phyloP scores from a whole-genome alignment of 2,797 vertebrate genomes.

The Halcyon smyrnensis region DNA sequence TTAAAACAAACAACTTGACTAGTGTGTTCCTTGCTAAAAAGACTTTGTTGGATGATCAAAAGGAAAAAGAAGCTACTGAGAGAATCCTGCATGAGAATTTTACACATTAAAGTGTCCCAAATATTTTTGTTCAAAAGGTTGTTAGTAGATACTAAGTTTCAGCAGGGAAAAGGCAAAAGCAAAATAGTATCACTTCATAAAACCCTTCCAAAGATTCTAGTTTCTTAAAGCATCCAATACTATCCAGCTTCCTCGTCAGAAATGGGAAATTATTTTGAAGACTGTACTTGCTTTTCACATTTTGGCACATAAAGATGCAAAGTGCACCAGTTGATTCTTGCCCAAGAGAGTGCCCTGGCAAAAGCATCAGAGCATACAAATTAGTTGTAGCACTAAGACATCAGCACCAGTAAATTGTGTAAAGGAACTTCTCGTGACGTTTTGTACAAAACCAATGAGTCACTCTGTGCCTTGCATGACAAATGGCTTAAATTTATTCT shows the following conservation, averaged over 20 bases:
- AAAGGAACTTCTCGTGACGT: neutral
- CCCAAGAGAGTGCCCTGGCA: neutral
- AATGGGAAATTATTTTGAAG: neutral
- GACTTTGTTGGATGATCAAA: neutral
- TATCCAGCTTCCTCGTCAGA: neutral
- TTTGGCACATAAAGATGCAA: neutral
- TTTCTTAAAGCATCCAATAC: neutral
- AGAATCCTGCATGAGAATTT: neutral
- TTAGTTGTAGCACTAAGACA: neutral
- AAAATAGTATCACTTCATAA: neutral
- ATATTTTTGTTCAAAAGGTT: neutral
- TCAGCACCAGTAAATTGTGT: neutral
- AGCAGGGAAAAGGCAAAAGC: neutral
- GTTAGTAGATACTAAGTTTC: neutral
- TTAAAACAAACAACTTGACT: neutral
- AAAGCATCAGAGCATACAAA: neutral
- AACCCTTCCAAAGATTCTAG: neutral
- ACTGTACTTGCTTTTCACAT: constrained; percentile 20
- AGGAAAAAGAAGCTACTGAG: neutral
- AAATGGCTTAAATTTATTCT: neutral
- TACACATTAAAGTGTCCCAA: neutral
- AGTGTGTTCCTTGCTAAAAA: neutral
- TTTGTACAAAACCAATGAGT: neutral
- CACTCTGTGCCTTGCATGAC: neutral
- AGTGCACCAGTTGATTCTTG: neutral